Evolutionary conservation across 2,888 invertebrate species (phyloP).

Genomic region (Parochlus steinenii): DNA sequence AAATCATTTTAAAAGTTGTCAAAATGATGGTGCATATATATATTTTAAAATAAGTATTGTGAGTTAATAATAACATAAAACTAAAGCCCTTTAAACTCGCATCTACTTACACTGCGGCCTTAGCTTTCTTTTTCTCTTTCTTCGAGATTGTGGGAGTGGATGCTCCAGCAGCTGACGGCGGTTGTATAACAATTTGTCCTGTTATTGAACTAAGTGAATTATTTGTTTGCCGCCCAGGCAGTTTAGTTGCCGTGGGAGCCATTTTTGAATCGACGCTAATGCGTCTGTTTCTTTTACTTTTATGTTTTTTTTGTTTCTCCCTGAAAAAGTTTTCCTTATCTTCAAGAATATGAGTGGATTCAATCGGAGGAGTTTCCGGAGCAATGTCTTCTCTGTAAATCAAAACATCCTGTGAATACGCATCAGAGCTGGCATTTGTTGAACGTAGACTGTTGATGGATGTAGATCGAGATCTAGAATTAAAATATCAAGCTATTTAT

Average conservation of each 20-base stretch:
- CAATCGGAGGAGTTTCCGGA: not conserved
- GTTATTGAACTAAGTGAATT: constrained; percentile 72
- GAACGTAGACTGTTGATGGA: no score
- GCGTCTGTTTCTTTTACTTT: constrained; percentile 6
- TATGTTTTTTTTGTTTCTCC: no score
- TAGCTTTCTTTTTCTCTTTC: constrained; percentile 35
- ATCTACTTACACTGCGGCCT: constrained; percentile 47
- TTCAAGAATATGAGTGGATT: not conserved
- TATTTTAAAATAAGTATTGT: no score
- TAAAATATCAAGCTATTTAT: no score
- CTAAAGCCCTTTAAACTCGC: constrained; percentile 4
- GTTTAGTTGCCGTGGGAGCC: constrained; percentile 28
- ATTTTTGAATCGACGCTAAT: constrained; percentile 17
- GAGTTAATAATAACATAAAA: not conserved
- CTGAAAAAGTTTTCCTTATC: constrained; percentile 8
- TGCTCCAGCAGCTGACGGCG: constrained; percentile 20
- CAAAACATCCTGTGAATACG: no score
- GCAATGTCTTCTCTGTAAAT: no score
- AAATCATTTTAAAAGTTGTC: no score
- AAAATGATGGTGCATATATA: no score
- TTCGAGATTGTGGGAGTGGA: constrained; percentile 5
- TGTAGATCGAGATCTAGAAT: no score
- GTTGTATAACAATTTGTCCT: constrained; percentile 61
- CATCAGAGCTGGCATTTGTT: not conserved
- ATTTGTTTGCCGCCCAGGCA: constrained; percentile 64